phyloP scores from a whole-genome alignment of 2,113 vertebrate genomes.

The Herpetotheres cachinnans region DNA sequence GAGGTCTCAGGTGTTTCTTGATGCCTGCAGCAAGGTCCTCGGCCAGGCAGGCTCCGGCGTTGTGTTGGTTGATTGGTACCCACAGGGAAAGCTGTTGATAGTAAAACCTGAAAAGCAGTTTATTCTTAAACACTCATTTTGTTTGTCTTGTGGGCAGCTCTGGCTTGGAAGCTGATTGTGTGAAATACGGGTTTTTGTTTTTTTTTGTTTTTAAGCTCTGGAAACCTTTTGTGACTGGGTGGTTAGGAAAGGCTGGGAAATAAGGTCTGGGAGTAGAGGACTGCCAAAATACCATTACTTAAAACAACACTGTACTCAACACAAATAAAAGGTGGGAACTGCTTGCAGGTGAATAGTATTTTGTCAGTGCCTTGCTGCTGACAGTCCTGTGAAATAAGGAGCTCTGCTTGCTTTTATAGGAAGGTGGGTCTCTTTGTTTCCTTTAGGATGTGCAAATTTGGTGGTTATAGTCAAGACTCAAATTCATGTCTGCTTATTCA shows the following conservation, averaged over 20 bases:
- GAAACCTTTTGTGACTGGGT: neutral
- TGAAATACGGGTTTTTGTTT: neutral
- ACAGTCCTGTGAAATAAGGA: neutral
- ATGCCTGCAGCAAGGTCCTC: neutral
- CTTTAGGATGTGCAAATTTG: too few relatives aligned
- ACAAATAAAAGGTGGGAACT: neutral
- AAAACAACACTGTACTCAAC: too few relatives aligned
- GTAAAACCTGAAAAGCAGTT: neutral
- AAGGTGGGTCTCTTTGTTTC: neutral
- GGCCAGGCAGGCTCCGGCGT: rapidly evolving
- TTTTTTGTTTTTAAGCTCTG: neutral
- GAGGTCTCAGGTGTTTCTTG: neutral
- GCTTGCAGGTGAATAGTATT: neutral
- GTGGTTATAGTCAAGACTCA: neutral
- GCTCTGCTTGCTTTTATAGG: neutral
- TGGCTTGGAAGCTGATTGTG: neutral
- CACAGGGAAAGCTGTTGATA: neutral
- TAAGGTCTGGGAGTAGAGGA: neutral
- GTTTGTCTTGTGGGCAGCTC: neutral
- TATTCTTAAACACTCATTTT: neutral
- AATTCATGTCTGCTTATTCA: neutral
- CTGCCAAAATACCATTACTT: too few relatives aligned
- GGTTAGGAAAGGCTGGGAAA: neutral
- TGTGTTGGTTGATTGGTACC: neutral
- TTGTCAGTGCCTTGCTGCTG: neutral